These are phyloP conservation scores for Neogobius melanostomus DNA, from an alignment of 2,113 vertebrate species.

Conservation along the genomic window DNA sequence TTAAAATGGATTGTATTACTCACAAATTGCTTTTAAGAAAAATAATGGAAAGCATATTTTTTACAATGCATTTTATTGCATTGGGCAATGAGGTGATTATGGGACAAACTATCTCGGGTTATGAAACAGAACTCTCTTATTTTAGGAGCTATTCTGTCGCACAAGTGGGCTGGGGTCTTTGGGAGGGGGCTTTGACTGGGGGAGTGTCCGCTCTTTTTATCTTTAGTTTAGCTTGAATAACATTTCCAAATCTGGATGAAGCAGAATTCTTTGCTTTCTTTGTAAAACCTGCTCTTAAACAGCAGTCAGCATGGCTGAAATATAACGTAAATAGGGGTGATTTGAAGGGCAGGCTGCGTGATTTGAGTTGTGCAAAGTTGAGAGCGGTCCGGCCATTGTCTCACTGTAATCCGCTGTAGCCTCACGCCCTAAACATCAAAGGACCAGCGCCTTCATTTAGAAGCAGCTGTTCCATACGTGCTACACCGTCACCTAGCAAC, in stretches of 20 bases:
- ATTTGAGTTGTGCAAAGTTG: background rate
- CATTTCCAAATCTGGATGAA: slow-evolving; percentile 19
- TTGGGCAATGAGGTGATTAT: too few species aligned
- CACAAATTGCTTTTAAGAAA: background rate
- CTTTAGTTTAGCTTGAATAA: slow-evolving; percentile 19
- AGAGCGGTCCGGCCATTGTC: background rate
- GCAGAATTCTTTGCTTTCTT: slow-evolving; percentile 9
- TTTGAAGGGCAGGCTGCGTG: too few species aligned
- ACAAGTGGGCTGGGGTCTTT: slow-evolving; percentile 45
- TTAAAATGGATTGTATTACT: background rate
- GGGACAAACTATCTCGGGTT: too few species aligned
- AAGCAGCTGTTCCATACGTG: background rate
- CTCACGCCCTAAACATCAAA: slow-evolving; percentile 4
- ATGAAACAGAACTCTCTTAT: background rate
- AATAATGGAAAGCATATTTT: background rate
- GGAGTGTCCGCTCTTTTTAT: slow-evolving; percentile 53
- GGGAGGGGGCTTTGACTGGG: slow-evolving; percentile 53
- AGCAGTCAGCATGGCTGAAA: background rate
- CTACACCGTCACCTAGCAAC: slow-evolving; percentile 13
- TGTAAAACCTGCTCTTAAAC: background rate
- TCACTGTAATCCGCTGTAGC: background rate
- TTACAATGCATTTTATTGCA: background rate
- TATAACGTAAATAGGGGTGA: background rate
- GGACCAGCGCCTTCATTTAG: slow-evolving; percentile 1
- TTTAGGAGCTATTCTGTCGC: background rate